Conservation (phyloP, 2,888 invertebrate genomes). For the Parnassius apollo region DNA sequence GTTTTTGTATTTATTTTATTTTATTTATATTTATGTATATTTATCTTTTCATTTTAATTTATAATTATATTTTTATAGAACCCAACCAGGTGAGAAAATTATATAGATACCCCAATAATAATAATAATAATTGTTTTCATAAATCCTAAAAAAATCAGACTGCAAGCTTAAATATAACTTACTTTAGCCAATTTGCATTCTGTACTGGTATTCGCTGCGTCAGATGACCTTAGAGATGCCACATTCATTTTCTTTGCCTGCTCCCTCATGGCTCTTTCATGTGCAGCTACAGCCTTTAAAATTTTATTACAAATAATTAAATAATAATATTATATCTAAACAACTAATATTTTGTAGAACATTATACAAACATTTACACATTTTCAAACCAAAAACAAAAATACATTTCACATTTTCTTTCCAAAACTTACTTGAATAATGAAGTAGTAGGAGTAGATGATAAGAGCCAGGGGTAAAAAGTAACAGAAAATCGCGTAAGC, state of each 20-base stretch:
- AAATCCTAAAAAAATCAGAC: too few relatives aligned
- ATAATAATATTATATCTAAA: not conserved
- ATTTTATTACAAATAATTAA: not conserved
- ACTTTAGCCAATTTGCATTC: conserved; percentile 88
- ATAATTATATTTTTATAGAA: too few relatives aligned
- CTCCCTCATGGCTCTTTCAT: conserved; percentile 88
- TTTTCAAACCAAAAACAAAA: not conserved
- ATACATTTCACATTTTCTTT: too few relatives aligned
- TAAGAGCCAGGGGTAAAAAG: conserved; percentile 84
- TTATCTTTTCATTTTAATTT: too few relatives aligned
- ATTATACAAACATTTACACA: too few relatives aligned
- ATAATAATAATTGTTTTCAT: too few relatives aligned
- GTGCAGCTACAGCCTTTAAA: conserved; percentile 83
- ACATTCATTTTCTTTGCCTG: conserved; percentile 94
- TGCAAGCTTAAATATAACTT: conserved; percentile 3
- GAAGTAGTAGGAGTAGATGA: conserved; percentile 89
- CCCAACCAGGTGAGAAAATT: too few relatives aligned
- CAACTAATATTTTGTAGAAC: conserved; percentile 11
- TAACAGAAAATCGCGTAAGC: conserved; percentile 85
- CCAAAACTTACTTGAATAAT: conserved; percentile 82
- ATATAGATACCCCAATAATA: too few relatives aligned
- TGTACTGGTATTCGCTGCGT: conserved; percentile 84
- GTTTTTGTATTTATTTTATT: too few relatives aligned
- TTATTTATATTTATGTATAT: too few relatives aligned
- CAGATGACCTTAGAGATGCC: conserved; percentile 86